Evolutionary conservation across 2,113 vertebrate genomes (phyloP).

Genomic region (Xerus inauris): DNA sequence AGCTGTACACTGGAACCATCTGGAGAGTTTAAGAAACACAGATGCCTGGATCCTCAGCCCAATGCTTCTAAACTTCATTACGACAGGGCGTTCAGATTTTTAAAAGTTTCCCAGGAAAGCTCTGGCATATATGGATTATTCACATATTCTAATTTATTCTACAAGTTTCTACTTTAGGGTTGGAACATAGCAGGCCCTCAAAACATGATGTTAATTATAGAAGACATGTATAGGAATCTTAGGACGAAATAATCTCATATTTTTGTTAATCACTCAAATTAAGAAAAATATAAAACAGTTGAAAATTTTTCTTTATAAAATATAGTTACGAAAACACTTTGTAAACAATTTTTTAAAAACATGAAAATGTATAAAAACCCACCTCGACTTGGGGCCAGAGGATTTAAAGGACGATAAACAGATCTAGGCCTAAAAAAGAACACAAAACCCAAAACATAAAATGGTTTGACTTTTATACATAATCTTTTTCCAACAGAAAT

Average conservation of each 20-base stretch:
- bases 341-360: not conserved
- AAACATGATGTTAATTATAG: not conserved
- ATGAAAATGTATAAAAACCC: constrained; percentile 75
- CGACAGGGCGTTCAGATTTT: not conserved
- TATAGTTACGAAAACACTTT: not conserved
- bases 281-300: constrained; percentile 33
- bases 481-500: not conserved
- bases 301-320: not conserved
- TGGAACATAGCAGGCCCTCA: not conserved
- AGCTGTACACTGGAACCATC: not conserved
- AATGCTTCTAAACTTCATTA: not conserved
- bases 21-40: not conserved
- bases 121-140: not conserved
- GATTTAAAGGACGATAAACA: constrained; percentile 97
- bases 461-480: not conserved
- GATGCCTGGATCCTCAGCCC: not conserved
- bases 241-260: not conserved
- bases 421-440: constrained; percentile 92
- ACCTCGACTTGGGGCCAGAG: constrained; percentile 94
- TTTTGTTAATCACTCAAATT: constrained; percentile 35
- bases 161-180: not conserved
- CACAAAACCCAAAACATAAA: not conserved
- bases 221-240: not conserved
- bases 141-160: not conserved
- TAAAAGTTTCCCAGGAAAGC: not conserved